Percentiles rank a stretch among this genome's conserved stretches.
Evolutionary conservation across 2,113 vertebrate genomes (phyloP).

Genomic region (Mus pahari): DNA sequence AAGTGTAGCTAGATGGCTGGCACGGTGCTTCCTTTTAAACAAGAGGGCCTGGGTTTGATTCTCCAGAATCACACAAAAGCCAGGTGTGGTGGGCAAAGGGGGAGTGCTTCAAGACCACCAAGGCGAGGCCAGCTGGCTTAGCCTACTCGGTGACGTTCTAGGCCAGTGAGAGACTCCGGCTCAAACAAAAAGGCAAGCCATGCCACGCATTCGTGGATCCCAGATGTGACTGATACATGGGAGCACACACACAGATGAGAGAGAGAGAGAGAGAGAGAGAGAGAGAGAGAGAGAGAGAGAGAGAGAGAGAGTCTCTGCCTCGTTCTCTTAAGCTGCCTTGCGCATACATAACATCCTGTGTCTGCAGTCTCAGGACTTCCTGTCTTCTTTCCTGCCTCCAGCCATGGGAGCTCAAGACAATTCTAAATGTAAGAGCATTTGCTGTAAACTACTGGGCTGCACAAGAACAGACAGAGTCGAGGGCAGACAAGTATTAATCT

Average conservation of each 20-base stretch:
- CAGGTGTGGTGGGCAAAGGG: not conserved
- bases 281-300: not conserved
- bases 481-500: not conserved
- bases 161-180: not conserved
- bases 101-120: not conserved
- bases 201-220: not conserved
- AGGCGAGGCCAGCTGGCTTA: not conserved
- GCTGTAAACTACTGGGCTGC: not conserved
- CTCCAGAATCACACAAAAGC: not conserved
- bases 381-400: not conserved
- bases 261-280: not conserved
- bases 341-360: not conserved
- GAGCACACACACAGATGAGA: not conserved
- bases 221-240: not conserved
- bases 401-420: conserved; percentile 36
- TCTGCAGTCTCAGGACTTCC: conserved; percentile 9
- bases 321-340: not conserved
- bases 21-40: not conserved
- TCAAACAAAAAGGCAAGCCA: not conserved
- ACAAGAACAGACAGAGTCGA: not conserved
- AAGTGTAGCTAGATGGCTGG: not conserved
- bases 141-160: not conserved
- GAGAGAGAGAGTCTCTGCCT: not conserved
- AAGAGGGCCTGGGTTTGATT: not conserved
- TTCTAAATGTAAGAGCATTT: not conserved